Percentiles rank a stretch among this genome's conserved stretches.
phyloP scores from a whole-genome alignment of 30 jellyfish, hydroid and myxozoan genomes.

The Pelagia noctiluca region DNA sequence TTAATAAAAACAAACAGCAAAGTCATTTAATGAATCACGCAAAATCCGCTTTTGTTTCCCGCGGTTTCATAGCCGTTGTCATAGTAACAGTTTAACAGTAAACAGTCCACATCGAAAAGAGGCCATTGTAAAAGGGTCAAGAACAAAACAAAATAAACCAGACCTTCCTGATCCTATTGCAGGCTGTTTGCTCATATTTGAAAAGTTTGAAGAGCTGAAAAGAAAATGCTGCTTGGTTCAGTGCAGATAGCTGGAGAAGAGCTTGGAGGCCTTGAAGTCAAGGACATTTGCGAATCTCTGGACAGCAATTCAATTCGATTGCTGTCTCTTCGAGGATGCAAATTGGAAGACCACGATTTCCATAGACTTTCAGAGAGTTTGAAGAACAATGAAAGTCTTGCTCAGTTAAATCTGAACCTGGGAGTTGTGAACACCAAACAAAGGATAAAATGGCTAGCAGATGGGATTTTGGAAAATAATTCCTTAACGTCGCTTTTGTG shows the following conservation, averaged over 20 bases:
- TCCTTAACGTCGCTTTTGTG: slow-evolving; percentile 83
- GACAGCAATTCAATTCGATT: slow-evolving; percentile 85
- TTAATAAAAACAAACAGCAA: too few species aligned
- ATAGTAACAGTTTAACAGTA: too few species aligned
- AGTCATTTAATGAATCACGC: too few species aligned
- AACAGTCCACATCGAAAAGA: too few species aligned
- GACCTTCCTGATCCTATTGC: too few species aligned
- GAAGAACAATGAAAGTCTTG: slow-evolving; percentile 84
- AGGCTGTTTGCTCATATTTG: too few species aligned
- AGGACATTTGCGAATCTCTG: slow-evolving; percentile 91
- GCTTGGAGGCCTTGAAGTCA: slow-evolving; percentile 79
- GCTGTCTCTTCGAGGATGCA: slow-evolving; percentile 95
- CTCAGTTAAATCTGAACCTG: slow-evolving; percentile 88
- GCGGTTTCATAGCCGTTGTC: too few species aligned
- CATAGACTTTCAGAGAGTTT: slow-evolving; percentile 77
- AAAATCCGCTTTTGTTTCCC: too few species aligned
- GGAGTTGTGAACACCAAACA: slow-evolving; percentile 83
- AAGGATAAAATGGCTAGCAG: slow-evolving; percentile 88
- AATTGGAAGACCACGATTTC: slow-evolving; percentile 76
- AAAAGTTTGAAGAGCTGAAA: too few species aligned
- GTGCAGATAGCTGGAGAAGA: slow-evolving; percentile 99
- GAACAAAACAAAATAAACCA: too few species aligned
- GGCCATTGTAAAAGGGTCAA: too few species aligned
- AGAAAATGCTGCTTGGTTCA: slow-evolving; percentile 82
- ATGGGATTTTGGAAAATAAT: slow-evolving; percentile 79